phyloP scores from a whole-genome alignment of 2,113 vertebrate species.

The Glareola pratincola region DNA sequence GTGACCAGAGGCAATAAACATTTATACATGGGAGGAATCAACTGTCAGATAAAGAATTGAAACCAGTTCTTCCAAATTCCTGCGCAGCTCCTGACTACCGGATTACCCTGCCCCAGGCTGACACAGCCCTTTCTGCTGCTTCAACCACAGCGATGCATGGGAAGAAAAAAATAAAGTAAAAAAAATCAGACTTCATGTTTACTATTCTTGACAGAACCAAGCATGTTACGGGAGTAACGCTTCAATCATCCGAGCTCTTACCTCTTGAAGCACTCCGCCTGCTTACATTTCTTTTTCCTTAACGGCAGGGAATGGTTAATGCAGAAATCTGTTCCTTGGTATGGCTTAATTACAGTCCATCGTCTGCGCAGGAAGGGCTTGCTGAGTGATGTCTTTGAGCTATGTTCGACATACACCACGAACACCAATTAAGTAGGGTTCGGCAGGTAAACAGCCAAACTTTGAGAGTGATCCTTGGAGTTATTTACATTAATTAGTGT shows the following conservation, averaged over 20 bases:
- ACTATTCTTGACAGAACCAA: background rate
- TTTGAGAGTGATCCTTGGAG: background rate
- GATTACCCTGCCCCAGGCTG: background rate
- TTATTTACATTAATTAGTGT: background rate
- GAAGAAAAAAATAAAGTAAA: background rate
- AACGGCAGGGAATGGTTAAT: background rate
- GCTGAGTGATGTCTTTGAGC: background rate
- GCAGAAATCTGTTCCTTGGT: background rate
- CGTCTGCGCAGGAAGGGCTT: background rate
- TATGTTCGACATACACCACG: background rate
- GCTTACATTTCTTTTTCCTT: background rate
- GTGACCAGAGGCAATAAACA: constrained; percentile 16
- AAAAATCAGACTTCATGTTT: background rate
- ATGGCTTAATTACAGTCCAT: background rate
- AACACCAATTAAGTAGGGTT: background rate
- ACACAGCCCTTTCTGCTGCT: background rate
- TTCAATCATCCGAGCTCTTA: background rate
- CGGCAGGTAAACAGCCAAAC: background rate
- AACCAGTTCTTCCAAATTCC: constrained; percentile 39
- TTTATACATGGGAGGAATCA: background rate
- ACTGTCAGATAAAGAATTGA: background rate
- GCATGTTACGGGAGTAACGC: background rate
- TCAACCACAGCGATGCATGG: background rate
- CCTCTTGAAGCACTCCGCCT: background rate
- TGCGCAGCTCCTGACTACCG: background rate